phyloP scores from a whole-genome alignment of 2,113 vertebrate genomes.

The Sterna hirundo region DNA sequence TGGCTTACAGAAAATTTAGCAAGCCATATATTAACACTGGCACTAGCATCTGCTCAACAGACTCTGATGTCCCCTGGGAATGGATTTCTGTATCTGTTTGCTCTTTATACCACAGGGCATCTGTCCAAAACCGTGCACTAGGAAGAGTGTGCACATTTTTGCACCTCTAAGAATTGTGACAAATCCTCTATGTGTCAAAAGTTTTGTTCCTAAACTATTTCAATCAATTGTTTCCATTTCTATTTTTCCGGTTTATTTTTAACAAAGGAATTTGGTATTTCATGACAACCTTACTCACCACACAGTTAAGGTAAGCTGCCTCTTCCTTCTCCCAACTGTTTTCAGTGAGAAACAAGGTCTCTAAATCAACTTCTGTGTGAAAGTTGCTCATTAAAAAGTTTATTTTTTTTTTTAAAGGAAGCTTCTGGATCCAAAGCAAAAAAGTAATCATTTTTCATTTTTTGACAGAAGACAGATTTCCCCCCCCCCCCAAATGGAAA shows the following conservation, averaged over 20 bases:
- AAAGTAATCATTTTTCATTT: not conserved
- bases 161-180: not conserved
- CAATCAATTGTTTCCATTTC: not conserved
- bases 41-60: not conserved
- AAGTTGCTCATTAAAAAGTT: not conserved
- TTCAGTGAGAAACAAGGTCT: not conserved
- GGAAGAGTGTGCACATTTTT: not conserved
- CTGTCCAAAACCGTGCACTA: not conserved
- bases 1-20: not conserved
- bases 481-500: not conserved
- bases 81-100: not conserved
- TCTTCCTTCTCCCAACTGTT: not conserved
- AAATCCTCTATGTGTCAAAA: not conserved
- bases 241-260: not conserved
- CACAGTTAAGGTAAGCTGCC: not conserved
- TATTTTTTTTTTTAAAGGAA: not conserved
- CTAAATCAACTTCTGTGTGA: not conserved
- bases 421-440: not conserved
- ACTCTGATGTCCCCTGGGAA: not conserved
- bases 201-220: not conserved
- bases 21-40: not conserved
- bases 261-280: not conserved
- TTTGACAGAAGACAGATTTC: not conserved
- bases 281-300: not conserved
- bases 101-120: not conserved